Base-by-base conservation (phyloP, 2,113 vertebrate genomes). In the Otis tarda region DNA sequence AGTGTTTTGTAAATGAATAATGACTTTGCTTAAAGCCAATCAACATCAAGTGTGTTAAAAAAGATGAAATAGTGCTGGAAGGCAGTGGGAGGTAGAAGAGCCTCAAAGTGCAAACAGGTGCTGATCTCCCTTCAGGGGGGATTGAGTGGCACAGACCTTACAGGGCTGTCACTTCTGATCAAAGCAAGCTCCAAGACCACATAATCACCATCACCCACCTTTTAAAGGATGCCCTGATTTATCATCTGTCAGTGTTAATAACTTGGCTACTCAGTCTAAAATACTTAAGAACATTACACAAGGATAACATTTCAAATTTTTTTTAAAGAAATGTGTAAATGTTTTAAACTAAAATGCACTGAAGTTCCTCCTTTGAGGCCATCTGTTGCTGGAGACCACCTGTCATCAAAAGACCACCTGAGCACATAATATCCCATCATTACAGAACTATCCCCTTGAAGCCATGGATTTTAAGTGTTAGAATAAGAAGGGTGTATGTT, bases 61-160 rank as follows among this genome's bases (percentile, higher is more conserved):
- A 89, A 95, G 95, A 96, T 83, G 92, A 96, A 96, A 95, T 93
- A 93, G 86, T 89, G 94, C 97, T 94, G 73, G 89, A 95, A 93
- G 96, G 97, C 87, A 94, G 87, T 71, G 93, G 95, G 93, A 97
- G 97, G 97, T 97, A 98, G 97, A 98, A 98, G 63, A 98, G 98
- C 97, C 98, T 95, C 97, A 97, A 98, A 98, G 98, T 91, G 98
- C 98, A 98, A 98, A 98, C 98, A 98, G 99, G 99, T 98, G 98
- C 98, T 98, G 98, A 95, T 94, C 90, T 94, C 97, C 97, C 97
- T 95, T 81, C 80, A 80, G 91, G 97, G 98, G 97, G 97, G 97
- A 95, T 95, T 88, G 95, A 85, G 91, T 91, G 81, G 93, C 94
- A 94, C 89, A 97, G 97, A 97, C 97, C 97, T 96, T 95, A 95